Conservation (phyloP, 2,113 vertebrate genomes). For the Entelurus aequoreus region DNA sequence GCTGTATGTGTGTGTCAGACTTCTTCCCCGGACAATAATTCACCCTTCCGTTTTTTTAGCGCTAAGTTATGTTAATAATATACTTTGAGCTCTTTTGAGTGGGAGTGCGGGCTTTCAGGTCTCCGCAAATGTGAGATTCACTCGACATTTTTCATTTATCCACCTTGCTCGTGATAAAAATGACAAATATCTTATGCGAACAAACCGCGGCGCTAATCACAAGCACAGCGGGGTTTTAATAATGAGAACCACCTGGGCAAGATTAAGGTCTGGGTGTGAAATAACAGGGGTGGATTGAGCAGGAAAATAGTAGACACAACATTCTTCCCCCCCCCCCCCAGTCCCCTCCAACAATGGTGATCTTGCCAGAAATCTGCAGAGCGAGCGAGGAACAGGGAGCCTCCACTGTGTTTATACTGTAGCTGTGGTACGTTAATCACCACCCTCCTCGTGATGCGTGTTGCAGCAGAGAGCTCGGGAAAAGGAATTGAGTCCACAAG, state of each 20-base stretch:
- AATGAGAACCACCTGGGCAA: constrained; percentile 73
- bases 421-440: constrained; percentile 69
- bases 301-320: constrained; percentile 76
- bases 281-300: constrained; percentile 72
- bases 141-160: constrained; percentile 14
- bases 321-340: constrained; percentile 41
- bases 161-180: constrained; percentile 63
- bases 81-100: constrained; percentile 43
- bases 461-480: constrained; percentile 63
- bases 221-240: constrained; percentile 73
- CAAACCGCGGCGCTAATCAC: constrained; percentile 68
- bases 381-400: constrained; percentile 62
- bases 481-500: constrained; percentile 50
- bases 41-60: constrained; percentile 31
- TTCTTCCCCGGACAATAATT: constrained; percentile 35
- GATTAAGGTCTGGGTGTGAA: constrained; percentile 75
- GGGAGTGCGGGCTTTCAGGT: constrained; percentile 51
- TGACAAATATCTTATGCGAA: constrained; percentile 69
- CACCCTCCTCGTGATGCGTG: constrained; percentile 64
- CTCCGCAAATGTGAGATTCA: constrained; percentile 48
- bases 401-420: constrained; percentile 69
- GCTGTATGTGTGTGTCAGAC: constrained; percentile 9
- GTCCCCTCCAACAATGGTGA: constrained; percentile 60
- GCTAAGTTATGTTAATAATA: constrained; percentile 65
- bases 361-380: constrained; percentile 73